A percentile compares a stretch with the other conserved stretches of the same genome.
Evolutionary conservation across 2,113 vertebrate species (phyloP).

Genomic region (Mustelus asterias): DNA sequence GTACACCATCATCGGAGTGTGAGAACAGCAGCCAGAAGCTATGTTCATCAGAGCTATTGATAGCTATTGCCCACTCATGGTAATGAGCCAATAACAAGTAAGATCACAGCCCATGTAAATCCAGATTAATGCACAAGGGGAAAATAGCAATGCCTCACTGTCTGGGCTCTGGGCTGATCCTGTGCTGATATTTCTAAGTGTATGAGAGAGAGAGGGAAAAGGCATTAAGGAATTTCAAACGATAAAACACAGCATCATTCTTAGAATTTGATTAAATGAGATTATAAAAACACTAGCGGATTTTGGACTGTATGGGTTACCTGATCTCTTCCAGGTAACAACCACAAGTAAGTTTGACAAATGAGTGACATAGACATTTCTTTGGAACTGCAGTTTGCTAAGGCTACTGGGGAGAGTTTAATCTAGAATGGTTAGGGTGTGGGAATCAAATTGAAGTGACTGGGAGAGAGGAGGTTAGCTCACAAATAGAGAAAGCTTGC

Average conservation of each 20-base stretch:
- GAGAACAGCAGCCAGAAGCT: too few species aligned
- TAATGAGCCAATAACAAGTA: background rate
- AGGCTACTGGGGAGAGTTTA: too few species aligned
- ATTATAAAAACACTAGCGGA: background rate
- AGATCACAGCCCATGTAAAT: background rate
- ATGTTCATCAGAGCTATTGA: too few species aligned
- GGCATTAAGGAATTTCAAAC: background rate
- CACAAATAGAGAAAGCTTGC: too few species aligned
- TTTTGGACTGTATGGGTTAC: background rate
- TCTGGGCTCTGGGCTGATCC: background rate
- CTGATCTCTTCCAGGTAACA: background rate
- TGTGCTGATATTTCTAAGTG: background rate
- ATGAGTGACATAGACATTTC: background rate
- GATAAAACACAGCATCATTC: background rate
- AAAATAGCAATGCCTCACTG: background rate
- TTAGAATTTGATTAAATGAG: background rate
- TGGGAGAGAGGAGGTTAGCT: too few species aligned
- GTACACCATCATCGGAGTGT: too few species aligned
- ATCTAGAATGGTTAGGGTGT: too few species aligned
- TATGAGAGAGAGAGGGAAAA: background rate
- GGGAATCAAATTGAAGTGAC: too few species aligned
- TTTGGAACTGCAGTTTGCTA: background rate
- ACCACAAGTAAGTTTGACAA: background rate
- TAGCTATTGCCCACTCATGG: too few species aligned
- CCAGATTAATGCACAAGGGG: background rate